Percentiles rank a stretch among this genome's conserved stretches.
Conservation (phyloP, 2,797 vertebrate genomes). For the Ficedula albicollis region DNA sequence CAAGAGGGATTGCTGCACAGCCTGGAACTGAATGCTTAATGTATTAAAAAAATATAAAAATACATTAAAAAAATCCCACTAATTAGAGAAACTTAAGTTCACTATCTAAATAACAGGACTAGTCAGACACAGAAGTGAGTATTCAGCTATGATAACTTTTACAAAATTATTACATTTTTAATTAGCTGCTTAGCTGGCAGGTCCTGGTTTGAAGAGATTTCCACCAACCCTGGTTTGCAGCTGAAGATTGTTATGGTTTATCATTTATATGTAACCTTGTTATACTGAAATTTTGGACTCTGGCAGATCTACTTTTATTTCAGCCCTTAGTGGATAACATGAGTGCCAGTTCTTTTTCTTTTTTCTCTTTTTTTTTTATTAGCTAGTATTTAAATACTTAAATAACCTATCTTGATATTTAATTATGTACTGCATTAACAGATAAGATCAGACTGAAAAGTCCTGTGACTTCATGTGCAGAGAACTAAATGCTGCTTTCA, state of each 20-base stretch:
- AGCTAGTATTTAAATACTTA: background rate
- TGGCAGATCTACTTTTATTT: background rate
- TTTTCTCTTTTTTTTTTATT: too few relatives aligned
- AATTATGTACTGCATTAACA: background rate
- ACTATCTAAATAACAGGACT: background rate
- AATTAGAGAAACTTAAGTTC: background rate
- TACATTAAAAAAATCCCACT: background rate
- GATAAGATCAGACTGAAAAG: constrained; percentile 39
- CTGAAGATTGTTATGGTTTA: background rate
- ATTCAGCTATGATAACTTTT: background rate
- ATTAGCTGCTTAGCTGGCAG: background rate
- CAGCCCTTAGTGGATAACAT: background rate
- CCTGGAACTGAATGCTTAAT: too few relatives aligned
- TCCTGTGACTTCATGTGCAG: background rate
- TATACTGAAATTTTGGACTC: background rate
- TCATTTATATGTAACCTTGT: background rate
- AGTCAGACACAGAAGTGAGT: background rate
- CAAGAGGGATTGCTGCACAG: background rate
- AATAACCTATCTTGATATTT: background rate
- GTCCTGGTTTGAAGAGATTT: background rate
- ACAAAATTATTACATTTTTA: background rate
- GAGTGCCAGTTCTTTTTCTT: background rate
- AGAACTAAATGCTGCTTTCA: background rate
- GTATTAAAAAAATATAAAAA: too few relatives aligned
- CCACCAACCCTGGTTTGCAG: background rate